phyloP scores from a whole-genome alignment of 2,888 invertebrate genomes.

The Drosophila percnosoma region DNA sequence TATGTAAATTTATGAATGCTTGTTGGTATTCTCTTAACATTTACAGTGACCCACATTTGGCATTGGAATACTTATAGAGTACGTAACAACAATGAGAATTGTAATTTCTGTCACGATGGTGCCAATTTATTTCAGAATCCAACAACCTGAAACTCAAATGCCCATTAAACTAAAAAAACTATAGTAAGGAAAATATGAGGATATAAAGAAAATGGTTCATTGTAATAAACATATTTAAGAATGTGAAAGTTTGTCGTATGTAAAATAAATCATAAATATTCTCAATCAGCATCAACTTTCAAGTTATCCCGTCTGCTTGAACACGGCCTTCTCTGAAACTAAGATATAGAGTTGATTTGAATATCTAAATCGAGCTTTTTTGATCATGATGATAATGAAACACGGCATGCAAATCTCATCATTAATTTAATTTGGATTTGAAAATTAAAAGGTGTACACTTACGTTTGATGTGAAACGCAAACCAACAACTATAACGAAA shows the following conservation, averaged over 20 bases:
- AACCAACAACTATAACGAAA: not conserved
- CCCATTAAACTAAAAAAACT: not conserved
- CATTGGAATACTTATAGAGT: not conserved
- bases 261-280: not conserved
- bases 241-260: not conserved
- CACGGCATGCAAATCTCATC: not conserved
- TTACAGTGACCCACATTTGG: constrained; percentile 1
- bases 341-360: not conserved
- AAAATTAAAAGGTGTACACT: not conserved
- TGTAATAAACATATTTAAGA: not conserved
- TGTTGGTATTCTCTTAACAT: constrained; percentile 3
- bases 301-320: not conserved
- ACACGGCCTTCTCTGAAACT: not conserved
- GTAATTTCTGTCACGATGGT: not conserved
- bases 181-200: not conserved
- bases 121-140: not conserved
- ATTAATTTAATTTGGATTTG: not conserved
- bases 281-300: not conserved
- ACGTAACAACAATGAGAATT: constrained; percentile 6
- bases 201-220: not conserved
- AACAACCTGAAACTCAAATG: not conserved
- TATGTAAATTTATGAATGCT: constrained; percentile 41
- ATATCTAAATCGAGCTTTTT: not conserved
- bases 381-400: not conserved
- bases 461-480: not conserved